Evolutionary conservation across 2,113 vertebrate species (phyloP).

Genomic region (Corythornis vintsioides): DNA sequence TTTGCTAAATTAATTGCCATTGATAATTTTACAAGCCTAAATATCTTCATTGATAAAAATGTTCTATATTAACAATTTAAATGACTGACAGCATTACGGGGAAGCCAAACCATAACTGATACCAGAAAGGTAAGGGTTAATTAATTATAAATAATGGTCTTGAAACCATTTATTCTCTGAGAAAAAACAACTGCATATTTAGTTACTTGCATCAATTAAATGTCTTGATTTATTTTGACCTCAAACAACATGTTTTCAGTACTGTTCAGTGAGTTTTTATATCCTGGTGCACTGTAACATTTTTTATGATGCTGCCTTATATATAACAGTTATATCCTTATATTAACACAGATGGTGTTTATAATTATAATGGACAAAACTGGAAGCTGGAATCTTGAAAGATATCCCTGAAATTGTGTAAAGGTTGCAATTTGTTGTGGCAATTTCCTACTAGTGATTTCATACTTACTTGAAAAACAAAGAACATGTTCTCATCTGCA

Average conservation of each 20-base stretch:
- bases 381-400: neutral
- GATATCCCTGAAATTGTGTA: neutral
- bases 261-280: neutral
- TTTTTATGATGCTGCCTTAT: neutral
- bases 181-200: slow-evolving; percentile 33
- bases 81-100: neutral
- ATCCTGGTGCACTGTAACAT: neutral
- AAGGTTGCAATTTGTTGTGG: neutral
- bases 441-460: neutral
- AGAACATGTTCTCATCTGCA: neutral
- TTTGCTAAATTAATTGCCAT: neutral
- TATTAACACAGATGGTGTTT: slow-evolving; percentile 43
- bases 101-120: slow-evolving; percentile 9
- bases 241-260: neutral
- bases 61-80: neutral
- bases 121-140: slow-evolving; percentile 7
- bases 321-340: slow-evolving; percentile 3
- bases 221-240: slow-evolving; percentile 38
- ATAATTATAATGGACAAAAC: slow-evolving; percentile 8
- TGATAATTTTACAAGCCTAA: slow-evolving; percentile 28
- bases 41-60: slow-evolving; percentile 14
- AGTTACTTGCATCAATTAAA: slow-evolving; percentile 21
- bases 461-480: neutral
- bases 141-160: slow-evolving; percentile 23
- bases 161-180: neutral